Evolutionary conservation across 2,888 invertebrate genomes (phyloP), one percentile per base, ranked within the genome.

Genomic region (Agrotis clavis): DNA sequence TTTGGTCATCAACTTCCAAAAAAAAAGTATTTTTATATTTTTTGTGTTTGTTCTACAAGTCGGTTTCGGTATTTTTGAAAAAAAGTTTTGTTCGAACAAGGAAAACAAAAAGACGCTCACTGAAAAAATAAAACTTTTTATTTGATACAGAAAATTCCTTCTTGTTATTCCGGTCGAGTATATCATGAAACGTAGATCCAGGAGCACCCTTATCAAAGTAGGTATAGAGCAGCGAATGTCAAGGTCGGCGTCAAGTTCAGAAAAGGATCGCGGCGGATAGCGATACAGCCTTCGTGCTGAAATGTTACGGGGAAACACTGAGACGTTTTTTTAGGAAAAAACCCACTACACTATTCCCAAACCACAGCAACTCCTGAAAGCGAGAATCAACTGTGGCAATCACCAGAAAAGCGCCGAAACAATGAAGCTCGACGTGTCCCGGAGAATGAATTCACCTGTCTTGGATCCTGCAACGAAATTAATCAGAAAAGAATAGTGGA

Each of bases 161-260:
- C 19, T 75, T 59, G 18, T 21, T 63, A 61, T 66, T 65, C 35
- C 53, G 30, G 21, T 67, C 25, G 25, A 18, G 25, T 50, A n/a
- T 14, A 51, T 14, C 25, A 41, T 41, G 48, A 21, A 30, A 57
- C 47, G 69, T 77, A 30, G 63, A 51, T 53, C 60, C 77, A 81
- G 14, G 30, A 64, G 64, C n/a, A 82, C 79, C 71, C 72, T 71
- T 78, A 71, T 79, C 82, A 82, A n/a, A 6, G 51, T 60, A 79
- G 77, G 51, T 60, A 79, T 77, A 48, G 82, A 78, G 71, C 71
- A 69, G 56, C 25, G 41, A 82, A 63, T 60, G 82, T 18, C 72
- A 78, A 78, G 79, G 78, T 71, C 51, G 57, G n/a, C 21, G 54
- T 63, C 78, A 19, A 70, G 50, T 77, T 70, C 71, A 63, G 82